Percentiles rank a stretch among this genome's conserved stretches.
These are phyloP conservation scores for Euura saliciscinereae DNA, from an alignment of 1,140 invertebrate species.

Conservation along the genomic window DNA sequence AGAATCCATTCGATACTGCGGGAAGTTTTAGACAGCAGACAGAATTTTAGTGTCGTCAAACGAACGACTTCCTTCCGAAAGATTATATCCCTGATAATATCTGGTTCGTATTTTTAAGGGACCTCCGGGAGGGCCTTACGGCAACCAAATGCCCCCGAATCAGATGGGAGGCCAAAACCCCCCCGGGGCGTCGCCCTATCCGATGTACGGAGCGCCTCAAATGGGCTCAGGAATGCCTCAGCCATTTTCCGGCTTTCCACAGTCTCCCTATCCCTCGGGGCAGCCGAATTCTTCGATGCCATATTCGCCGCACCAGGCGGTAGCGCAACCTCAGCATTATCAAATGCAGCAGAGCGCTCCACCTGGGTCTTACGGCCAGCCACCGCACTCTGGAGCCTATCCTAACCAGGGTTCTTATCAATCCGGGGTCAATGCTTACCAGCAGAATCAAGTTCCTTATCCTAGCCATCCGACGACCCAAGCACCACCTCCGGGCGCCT, in stretches of 20 bases:
- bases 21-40: too few species aligned
- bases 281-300: constrained; percentile 21
- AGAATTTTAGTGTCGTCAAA: too few species aligned
- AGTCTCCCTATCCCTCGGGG: constrained; percentile 22
- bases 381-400: too few species aligned
- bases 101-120: too few species aligned
- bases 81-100: too few species aligned
- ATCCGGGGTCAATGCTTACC: constrained; percentile 20
- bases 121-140: too few species aligned
- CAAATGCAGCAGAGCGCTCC: constrained; percentile 20
- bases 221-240: constrained; percentile 47
- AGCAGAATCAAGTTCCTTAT: constrained; percentile 6
- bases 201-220: too few species aligned
- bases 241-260: constrained; percentile 30
- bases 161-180: too few species aligned
- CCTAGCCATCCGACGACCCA: constrained; percentile 17
- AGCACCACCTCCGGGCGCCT: constrained; percentile 9
- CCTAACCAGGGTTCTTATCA: neutral
- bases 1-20: too few species aligned
- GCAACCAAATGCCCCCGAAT: too few species aligned
- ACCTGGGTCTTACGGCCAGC: constrained; percentile 16
- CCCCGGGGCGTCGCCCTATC: too few species aligned
- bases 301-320: neutral
- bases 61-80: too few species aligned
- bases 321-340: constrained; percentile 3